Conservation (phyloP, 2,797 vertebrate species). For the Gouania willdenowi region DNA sequence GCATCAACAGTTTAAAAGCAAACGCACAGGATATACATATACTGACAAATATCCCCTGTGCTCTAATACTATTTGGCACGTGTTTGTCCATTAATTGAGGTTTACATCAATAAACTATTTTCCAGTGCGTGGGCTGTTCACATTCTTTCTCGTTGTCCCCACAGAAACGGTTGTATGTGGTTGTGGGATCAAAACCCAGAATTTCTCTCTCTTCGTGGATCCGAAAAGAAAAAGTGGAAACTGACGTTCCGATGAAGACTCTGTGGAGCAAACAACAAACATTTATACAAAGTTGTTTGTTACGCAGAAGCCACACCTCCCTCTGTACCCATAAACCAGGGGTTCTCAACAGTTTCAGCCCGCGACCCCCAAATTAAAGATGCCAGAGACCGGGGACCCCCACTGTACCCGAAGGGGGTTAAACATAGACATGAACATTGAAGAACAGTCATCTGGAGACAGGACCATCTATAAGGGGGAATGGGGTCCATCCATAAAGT, state of each 20-base stretch:
- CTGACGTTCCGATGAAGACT: slow-evolving; percentile 92
- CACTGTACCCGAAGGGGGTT: too few species aligned
- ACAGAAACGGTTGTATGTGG: slow-evolving; percentile 94
- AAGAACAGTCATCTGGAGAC: too few species aligned
- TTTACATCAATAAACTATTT: slow-evolving; percentile 81
- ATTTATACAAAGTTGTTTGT: too few species aligned
- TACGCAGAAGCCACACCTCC: too few species aligned
- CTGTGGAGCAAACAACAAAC: slow-evolving; percentile 68
- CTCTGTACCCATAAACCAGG: too few species aligned
- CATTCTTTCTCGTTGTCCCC: slow-evolving; percentile 87
- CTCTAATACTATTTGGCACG: slow-evolving; percentile 58
- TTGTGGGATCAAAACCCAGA: slow-evolving; percentile 90
- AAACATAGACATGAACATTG: too few species aligned
- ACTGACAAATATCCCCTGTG: slow-evolving; percentile 12
- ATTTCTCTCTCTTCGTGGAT: slow-evolving; percentile 97
- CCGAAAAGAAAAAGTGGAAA: slow-evolving; percentile 96
- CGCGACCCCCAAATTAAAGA: too few species aligned
- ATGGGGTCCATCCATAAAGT: too few species aligned
- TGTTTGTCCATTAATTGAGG: slow-evolving; percentile 8
- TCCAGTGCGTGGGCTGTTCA: slow-evolving; percentile 98
- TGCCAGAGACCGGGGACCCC: too few species aligned
- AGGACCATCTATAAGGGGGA: too few species aligned
- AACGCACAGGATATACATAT: slow-evolving; percentile 7
- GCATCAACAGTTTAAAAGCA: background rate
- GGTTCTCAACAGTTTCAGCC: too few species aligned